Evolutionary conservation across 2,888 invertebrate genomes (phyloP), one percentile per base, ranked within the genome.

Genomic region (Trissolcus brochymenae): DNA sequence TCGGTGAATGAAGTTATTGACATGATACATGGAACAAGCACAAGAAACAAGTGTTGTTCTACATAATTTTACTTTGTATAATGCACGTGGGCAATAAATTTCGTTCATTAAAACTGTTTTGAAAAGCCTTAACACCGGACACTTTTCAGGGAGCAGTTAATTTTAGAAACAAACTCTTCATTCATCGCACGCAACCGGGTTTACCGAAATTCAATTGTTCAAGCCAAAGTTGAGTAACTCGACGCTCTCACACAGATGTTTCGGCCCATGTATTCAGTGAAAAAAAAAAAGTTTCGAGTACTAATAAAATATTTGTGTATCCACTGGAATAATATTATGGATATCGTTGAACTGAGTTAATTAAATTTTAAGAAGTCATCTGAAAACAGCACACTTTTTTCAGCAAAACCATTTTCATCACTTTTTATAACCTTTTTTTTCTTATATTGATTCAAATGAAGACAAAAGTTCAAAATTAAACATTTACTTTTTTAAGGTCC

Each of bases 131-230:
- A 53, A 61, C 25, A 66, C 35, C 13, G 55, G 66, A 73, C 19
- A 66, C 55, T 66, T 66, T 66, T 66, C 55, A 65, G 43, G 49
- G 53, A 40, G 25, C 49, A 51, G 72, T 72, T 72, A 72, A 64
- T 59, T 54, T 72, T 72, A 72, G 65, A 60, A 65, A 72, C 65
- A 72, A 72, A 72, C 72, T 59, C 16, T n/a, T 65, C 65, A 60
- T 72, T 65, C 72, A 72, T 65, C 72, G n/a, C n/a, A 59, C 16
- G 35, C 59, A 59, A 72, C 59, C 40, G 57, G 11, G 41, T 11
- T 51, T n/a, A 61, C 46, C n/a, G 25, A 55, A 50, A 49, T 70
- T 6, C 49, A 55, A 70, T 61, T 61, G 61, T 61, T 70, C 40
- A 4, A 60, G 60, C 35, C 43, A 68, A 68, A 60, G 46, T 68